A percentile compares a stretch with the other conserved stretches of the same genome.
Evolutionary conservation across 2,797 vertebrate species (phyloP).

Genomic region (Lagocephalus sceleratus): DNA sequence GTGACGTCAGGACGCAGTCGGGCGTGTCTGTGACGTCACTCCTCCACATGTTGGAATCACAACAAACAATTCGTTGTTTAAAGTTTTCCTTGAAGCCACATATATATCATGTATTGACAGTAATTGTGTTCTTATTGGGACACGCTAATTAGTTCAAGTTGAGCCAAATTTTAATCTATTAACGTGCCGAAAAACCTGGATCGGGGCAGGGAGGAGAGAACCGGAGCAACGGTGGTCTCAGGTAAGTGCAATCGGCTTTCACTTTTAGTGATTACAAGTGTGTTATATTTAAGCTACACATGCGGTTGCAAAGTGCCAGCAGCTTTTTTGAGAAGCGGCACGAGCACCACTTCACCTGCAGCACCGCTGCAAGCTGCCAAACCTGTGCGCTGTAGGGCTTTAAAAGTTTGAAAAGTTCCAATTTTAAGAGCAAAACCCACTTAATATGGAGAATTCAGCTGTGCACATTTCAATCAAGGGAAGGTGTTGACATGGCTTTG

Average conservation of each 20-base stretch:
- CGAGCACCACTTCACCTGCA: slow-evolving; percentile 41
- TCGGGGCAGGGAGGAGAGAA: neutral
- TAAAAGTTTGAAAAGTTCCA: slow-evolving; percentile 12
- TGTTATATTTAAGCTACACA: slow-evolving; percentile 47
- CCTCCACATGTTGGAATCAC: too few relatives aligned
- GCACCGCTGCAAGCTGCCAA: slow-evolving; percentile 15
- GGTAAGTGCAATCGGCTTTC: slow-evolving; percentile 41
- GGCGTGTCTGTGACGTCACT: too few relatives aligned
- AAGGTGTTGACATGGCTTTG: too few relatives aligned
- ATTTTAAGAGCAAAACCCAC: slow-evolving; percentile 6
- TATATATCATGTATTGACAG: too few relatives aligned
- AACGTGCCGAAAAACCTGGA: neutral
- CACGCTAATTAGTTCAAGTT: too few relatives aligned
- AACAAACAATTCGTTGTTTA: too few relatives aligned
- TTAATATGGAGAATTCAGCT: neutral
- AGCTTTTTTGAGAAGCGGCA: slow-evolving; percentile 23
- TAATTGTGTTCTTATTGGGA: too few relatives aligned
- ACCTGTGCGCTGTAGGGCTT: slow-evolving; percentile 18
- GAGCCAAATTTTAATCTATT: too few relatives aligned
- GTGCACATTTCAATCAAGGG: neutral
- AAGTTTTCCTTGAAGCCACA: too few relatives aligned
- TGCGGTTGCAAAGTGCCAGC: slow-evolving; percentile 31
- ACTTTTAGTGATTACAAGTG: slow-evolving; percentile 29
- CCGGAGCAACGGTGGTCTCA: slow-evolving; percentile 17
- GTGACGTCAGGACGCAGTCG: too few relatives aligned